Evolutionary conservation across 2,797 vertebrate genomes (phyloP).

Genomic region (Danio jaintianensis): DNA sequence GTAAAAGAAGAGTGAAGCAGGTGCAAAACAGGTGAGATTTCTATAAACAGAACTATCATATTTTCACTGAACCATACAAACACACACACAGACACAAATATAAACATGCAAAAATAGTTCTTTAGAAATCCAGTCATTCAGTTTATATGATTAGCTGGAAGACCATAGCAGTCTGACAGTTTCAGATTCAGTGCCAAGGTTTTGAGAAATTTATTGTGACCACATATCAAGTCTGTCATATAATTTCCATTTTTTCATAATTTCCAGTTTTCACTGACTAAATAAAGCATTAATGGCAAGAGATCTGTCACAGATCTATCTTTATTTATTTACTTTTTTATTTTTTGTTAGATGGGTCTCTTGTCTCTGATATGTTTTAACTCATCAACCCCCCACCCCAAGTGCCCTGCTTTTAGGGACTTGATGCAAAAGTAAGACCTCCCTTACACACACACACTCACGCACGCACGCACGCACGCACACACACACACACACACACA

Average conservation of each 20-base stretch:
- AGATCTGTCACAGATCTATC: not conserved
- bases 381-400: too few relatives aligned
- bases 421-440: not conserved
- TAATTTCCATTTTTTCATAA: not conserved
- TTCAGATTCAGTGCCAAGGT: not conserved
- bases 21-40: not conserved
- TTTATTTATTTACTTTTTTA: too few relatives aligned
- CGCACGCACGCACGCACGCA: too few relatives aligned
- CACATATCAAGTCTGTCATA: not conserved
- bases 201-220: not conserved
- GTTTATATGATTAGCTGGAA: not conserved
- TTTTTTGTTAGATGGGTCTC: too few relatives aligned
- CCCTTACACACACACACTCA: slow-evolving; percentile 36
- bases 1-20: not conserved
- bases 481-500: slow-evolving; percentile 56
- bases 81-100: not conserved
- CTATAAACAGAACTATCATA: not conserved
- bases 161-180: not conserved
- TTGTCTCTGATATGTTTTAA: too few relatives aligned
- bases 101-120: slow-evolving; percentile 14
- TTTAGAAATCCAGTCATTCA: not conserved
- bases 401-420: not conserved
- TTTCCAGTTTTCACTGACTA: not conserved
- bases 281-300: not conserved
- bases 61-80: slow-evolving; percentile 13